Evolutionary conservation across 2,113 vertebrate genomes (phyloP), one percentile per base, ranked within the genome.

Genomic region (Pachycephala philippinensis): DNA sequence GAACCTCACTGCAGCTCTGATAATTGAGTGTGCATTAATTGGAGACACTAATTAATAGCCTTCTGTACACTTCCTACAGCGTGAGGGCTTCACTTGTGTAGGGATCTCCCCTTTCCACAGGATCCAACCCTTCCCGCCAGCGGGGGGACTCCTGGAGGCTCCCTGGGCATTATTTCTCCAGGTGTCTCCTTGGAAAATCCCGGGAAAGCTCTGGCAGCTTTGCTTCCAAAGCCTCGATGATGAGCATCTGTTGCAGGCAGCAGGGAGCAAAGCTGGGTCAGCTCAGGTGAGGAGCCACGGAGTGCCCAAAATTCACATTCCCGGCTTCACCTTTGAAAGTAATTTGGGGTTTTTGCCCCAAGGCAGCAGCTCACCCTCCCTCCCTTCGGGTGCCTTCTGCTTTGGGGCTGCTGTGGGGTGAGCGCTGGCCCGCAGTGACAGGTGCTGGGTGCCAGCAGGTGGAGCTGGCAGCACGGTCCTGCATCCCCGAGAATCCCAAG

Each of bases 361-460:
- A 11, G 45, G 50, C 33, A 47, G 63, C 19, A n/a, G 59, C 27
- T 63, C 56, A 10, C 59, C 44, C 57, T 64, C n/a, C n/a, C 49
- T 59, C 22, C 53, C 14, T 35, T 1, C 4, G 1, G 28, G 31
- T 11, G 22, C 50, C 22, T 27, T 10, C 18, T 4, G 24, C 13
- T n/a, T 10, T 7, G 6, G 72, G 66, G 59, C 30, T 42, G 88
- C 39, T 53, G 40, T 10, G 74, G 7, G 7, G 6, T 2, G 54
- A 23, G 14, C 8, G 56, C 76, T 15, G 84, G 70, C 60, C 54
- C 0, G 0, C 75, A 26, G 72, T 5, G 52, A 11, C 66, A 61
- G 70, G 74, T 2, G 1, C 17, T 37, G 72, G 4, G 3, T 56
- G 84, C 96, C 95, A 95, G 94, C 95, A 97, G 96, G 88, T 95